Base-by-base conservation (phyloP, 35 echinoderm and acorn worm genomes). In the Strongylocentrotus purpuratus region DNA sequence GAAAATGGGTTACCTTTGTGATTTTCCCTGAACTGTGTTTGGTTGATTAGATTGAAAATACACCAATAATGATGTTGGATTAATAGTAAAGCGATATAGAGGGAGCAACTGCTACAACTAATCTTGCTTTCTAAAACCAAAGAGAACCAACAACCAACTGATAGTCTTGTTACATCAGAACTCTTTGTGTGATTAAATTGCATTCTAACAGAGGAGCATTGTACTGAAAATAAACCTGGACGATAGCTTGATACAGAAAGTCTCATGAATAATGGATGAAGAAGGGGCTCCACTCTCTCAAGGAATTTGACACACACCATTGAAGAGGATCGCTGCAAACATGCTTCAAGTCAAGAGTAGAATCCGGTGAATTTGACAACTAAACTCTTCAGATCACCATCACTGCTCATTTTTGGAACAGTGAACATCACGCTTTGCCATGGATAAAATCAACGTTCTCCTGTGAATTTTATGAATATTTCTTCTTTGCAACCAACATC, bases 1-100 rank as follows among this genome's bases (percentile, higher is more conserved):
- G 61, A 78, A 78, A 78, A 78, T 78, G 65, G 65, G 65, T 78
- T 78, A 78, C 65, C 20, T 78, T 78, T 78, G 20, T 78, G 65
- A 22, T 78, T 22, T 78, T 78, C 65, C 28, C 22, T 28, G 20
- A 78, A 78, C 25, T 78, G 22, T 78, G 52, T 41, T 7, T n/a
- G 65, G 28, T 22, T 4, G 65, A 78, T 78, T 78, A 0, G 65
- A 78, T 22, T n/a, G 0, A 28, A 28, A 31, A 78, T 22, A 78
- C 22, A 22, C 20, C 6, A n/a, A 78, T 4, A 78, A 78, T 78
- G 7, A n/a, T 7, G 4, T 78, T 78, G 65, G 65, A 78, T 78
- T 78, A 78, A 78, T 78, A 28, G 65, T n/a, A 78, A 78, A 78
- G 65, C n/a, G 65, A 78, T 78, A 28, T 4, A 18, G 65, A 78